phyloP scores from a whole-genome alignment of 1,140 invertebrate genomes.

The Anastatus disparis region DNA sequence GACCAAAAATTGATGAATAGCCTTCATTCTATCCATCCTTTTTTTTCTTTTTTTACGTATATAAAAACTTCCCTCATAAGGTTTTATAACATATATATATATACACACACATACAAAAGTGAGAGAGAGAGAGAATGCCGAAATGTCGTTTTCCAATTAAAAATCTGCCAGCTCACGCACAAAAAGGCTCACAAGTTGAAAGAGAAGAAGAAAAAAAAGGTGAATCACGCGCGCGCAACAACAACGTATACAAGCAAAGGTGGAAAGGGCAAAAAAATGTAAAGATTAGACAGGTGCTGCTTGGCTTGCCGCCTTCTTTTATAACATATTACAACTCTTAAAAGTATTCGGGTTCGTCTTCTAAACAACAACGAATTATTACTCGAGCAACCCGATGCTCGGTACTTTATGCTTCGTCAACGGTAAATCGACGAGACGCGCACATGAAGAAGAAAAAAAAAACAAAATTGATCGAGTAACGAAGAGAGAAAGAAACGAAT shows the following conservation, averaged over 20 bases:
- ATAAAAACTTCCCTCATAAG: no score
- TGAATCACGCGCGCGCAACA: conserved; percentile 6
- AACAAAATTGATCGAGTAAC: no score
- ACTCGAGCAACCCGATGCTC: neutral
- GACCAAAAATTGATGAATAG: conserved; percentile 37
- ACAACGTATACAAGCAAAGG: conserved; percentile 16
- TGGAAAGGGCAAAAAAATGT: conserved; percentile 3
- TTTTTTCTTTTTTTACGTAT: no score
- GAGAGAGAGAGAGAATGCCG: conserved; percentile 1
- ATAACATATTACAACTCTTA: no score
- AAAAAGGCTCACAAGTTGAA: neutral
- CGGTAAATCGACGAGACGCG: conserved; percentile 10
- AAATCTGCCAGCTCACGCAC: conserved; percentile 39
- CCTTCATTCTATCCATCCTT: no score
- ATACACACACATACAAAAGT: conserved; percentile 4
- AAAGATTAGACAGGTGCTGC: conserved; percentile 41
- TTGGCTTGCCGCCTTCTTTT: neutral
- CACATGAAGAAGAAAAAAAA: no score
- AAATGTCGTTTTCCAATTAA: conserved; percentile 43
- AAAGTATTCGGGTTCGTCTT: no score
- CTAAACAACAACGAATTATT: neutral
- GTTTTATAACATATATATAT: no score
- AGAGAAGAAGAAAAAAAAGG: neutral
- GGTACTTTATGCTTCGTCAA: conserved; percentile 23
- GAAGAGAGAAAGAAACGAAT: neutral